A percentile compares a stretch with the other conserved stretches of the same genome.
Conservation (phyloP, 2,113 vertebrate genomes). For the Pelusios castaneus region DNA sequence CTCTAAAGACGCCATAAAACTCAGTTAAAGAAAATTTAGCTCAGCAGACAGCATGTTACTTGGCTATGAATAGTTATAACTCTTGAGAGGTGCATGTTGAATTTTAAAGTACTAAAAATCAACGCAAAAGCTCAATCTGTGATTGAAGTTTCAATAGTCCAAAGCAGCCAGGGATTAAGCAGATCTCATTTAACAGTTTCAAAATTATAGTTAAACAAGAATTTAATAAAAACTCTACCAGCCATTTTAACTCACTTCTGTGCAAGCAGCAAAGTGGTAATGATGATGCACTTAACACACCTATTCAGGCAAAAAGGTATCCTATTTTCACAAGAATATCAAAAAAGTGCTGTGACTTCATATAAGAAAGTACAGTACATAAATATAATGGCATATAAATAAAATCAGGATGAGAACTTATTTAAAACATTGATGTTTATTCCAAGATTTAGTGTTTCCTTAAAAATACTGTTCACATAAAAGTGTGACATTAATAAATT, state of each 20-base stretch:
- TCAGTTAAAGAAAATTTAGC: no score
- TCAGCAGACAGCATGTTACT: not conserved
- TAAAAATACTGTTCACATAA: slow-evolving; percentile 19
- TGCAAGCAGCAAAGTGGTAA: not conserved
- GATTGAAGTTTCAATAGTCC: not conserved
- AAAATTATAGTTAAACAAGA: slow-evolving; percentile 16
- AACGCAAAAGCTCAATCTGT: not conserved
- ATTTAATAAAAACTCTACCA: slow-evolving; percentile 28
- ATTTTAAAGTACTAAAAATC: not conserved
- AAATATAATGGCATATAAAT: slow-evolving; percentile 41
- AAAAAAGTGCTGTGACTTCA: not conserved
- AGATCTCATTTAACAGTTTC: slow-evolving; percentile 24
- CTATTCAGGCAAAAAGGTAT: not conserved
- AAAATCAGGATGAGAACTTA: slow-evolving; percentile 18
- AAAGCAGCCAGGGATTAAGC: slow-evolving; percentile 54
- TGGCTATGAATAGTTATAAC: not conserved
- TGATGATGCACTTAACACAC: not conserved
- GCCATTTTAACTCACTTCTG: slow-evolving; percentile 32
- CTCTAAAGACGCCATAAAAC: not conserved
- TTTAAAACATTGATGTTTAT: slow-evolving; percentile 16
- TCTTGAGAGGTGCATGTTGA: not conserved
- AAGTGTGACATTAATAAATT: slow-evolving; percentile 41
- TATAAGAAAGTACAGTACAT: not conserved
- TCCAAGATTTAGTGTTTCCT: slow-evolving; percentile 54
- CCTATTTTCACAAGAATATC: slow-evolving; percentile 2